These are phyloP conservation scores for Platysteira castanea DNA, from an alignment of 2,113 vertebrate genomes.

Conservation along the genomic window DNA sequence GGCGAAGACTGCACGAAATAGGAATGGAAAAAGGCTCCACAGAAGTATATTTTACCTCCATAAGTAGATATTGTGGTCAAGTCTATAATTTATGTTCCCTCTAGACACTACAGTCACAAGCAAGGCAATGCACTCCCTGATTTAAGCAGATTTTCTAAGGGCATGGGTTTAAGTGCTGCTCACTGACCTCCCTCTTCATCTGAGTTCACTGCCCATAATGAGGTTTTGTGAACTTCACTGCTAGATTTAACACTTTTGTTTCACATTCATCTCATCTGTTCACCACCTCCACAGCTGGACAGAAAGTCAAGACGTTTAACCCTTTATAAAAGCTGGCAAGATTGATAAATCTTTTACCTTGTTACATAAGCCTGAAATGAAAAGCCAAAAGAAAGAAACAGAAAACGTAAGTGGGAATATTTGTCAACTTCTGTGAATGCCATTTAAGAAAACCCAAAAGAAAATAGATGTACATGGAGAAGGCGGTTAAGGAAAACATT, in stretches of 20 bases:
- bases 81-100: background rate
- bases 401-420: conserved; percentile 16
- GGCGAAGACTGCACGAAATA: background rate
- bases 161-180: background rate
- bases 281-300: background rate
- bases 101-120: background rate
- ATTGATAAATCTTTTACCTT: background rate
- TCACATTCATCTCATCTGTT: background rate
- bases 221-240: background rate
- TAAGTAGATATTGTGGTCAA: background rate
- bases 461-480: conserved; percentile 28
- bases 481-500: conserved; percentile 30
- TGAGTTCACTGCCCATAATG: background rate
- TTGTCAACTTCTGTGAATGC: conserved; percentile 14
- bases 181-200: background rate
- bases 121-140: background rate
- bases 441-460: conserved; percentile 1
- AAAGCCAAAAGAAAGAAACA: background rate
- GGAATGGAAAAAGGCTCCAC: background rate
- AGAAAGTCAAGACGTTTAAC: background rate
- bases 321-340: background rate
- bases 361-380: background rate
- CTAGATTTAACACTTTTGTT: background rate
- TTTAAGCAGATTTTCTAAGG: background rate
- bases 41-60: background rate